These are phyloP conservation scores for Mesoligia furuncula DNA, from an alignment of 2,888 invertebrate genomes.

Conservation along the genomic window DNA sequence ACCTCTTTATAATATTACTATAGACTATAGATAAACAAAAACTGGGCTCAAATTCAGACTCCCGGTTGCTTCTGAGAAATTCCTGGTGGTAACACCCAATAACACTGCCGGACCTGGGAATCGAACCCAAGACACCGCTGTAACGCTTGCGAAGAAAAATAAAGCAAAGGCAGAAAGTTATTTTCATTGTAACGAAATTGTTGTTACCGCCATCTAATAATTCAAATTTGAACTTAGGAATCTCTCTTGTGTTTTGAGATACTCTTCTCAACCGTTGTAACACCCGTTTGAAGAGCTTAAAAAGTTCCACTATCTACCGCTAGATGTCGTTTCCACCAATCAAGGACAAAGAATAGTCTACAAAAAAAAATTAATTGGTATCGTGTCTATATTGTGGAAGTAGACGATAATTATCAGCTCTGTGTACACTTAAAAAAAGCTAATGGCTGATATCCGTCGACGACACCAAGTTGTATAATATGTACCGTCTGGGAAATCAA, in stretches of 20 bases:
- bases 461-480: neutral
- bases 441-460: too few relatives aligned
- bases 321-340: slow-evolving; percentile 27
- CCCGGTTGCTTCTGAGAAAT: fast-evolving
- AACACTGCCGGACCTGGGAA: too few relatives aligned
- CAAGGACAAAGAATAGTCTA: neutral
- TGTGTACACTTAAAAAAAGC: too few relatives aligned
- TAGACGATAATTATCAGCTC: too few relatives aligned
- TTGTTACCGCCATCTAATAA: slow-evolving; percentile 25
- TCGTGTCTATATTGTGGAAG: too few relatives aligned
- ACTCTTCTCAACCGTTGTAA: too few relatives aligned
- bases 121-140: neutral
- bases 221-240: neutral
- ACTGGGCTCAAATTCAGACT: neutral
- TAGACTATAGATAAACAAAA: too few relatives aligned
- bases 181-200: neutral
- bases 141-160: too few relatives aligned
- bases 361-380: too few relatives aligned
- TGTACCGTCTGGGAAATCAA: neutral
- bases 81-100: neutral
- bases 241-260: neutral
- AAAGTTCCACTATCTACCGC: slow-evolving; percentile 4
- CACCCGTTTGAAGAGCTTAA: fast-evolving
- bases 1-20: too few relatives aligned
- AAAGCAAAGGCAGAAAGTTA: neutral